Conservation (phyloP, 2,797 vertebrate species). For the Danio kyathit region DNA sequence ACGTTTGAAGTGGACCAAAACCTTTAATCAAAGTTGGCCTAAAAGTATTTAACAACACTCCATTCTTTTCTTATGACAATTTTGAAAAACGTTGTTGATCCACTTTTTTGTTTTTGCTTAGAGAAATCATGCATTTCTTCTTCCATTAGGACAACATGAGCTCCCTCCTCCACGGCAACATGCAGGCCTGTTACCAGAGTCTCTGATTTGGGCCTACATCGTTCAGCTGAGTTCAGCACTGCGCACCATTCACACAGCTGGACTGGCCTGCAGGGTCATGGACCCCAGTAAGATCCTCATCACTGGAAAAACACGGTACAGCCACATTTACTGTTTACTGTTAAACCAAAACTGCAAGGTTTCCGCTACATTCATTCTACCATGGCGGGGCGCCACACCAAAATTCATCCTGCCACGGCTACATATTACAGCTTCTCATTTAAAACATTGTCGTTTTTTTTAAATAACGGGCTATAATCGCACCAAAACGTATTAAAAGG, state of each 20-base stretch:
- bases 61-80: no score
- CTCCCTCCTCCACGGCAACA: constrained; percentile 97
- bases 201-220: constrained; percentile 98
- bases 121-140: neutral
- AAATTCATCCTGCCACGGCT: no score
- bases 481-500: no score
- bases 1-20: no score
- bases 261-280: constrained; percentile 97
- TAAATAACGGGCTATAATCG: no score
- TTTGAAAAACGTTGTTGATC: no score
- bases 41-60: no score
- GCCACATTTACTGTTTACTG: neutral
- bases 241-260: constrained; percentile 96
- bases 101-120: neutral
- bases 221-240: constrained; percentile 97
- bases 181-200: constrained; percentile 94
- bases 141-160: constrained; percentile 91
- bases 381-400: no score
- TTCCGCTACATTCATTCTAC: no score
- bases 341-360: neutral
- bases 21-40: no score
- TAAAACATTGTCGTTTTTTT: no score
- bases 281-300: constrained; percentile 99
- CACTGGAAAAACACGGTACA: constrained; percentile 96
- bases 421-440: no score